Evolutionary conservation across 2,797 vertebrate species (phyloP), one percentile per base, ranked within the genome.

Genomic region (Poecile montanus): DNA sequence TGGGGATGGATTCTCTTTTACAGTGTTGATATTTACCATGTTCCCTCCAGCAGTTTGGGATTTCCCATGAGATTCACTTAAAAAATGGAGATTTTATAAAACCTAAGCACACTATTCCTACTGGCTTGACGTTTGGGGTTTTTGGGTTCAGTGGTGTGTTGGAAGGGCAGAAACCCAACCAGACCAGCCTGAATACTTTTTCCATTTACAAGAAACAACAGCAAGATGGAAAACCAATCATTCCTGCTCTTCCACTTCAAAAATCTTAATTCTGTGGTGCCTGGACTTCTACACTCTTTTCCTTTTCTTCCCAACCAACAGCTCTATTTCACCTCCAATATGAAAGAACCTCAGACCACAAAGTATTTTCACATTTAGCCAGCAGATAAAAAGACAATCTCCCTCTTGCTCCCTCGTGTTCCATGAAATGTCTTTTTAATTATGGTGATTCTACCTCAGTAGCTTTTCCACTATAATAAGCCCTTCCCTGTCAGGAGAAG

Each of bases 341-440:
- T 8, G 34, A 29, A 74, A 50, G 32, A 58, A 32, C 81, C 36
- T 42, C 81, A 50, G 26, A 3, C 20, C 48, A 45, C 9, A 0
- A 20, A 42, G 50, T 10, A n/a, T 42, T 57, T 82, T 57, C 51
- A 23, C 7, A 36, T 78, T 90, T 32, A 71, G 25, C 19, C 32
- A 22, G n/a, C 23, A 3, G 17, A 34, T 25, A 27, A 56, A 62
- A 36, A 18, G 9, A 42, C 45, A 60, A 38, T n/a, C 34, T 77
- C 18, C 1, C 74, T 29, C 11, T 65, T 57, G 18, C 38, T 5
- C 12, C 44, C 77, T 63, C 10, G 9, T 76, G 89, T 63, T 78
- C 87, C 50, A 6, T 38, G 22, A 88, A 79, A 88, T 88, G 93
- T 88, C 91, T 85, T 94, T 91, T 89, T 96, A 96, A 96, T 96